Evolutionary conservation across 2,888 invertebrate genomes (phyloP).

Genomic region (Noctua fimbriata): DNA sequence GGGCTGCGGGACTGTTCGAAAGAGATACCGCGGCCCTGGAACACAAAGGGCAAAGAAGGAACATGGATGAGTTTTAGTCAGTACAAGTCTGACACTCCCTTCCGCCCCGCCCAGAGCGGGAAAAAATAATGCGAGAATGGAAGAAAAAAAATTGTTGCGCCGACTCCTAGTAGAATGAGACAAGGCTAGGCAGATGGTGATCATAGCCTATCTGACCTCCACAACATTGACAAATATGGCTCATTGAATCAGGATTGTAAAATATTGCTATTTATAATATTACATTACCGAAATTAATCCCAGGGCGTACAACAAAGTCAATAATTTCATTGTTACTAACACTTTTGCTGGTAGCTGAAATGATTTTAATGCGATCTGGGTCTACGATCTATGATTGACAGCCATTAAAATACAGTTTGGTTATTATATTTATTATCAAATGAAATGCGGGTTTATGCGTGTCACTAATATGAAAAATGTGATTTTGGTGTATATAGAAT

Average conservation of each 20-base stretch:
- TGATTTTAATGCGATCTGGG: slow-evolving; percentile 19
- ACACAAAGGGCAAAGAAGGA: too few species aligned
- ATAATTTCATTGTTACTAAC: slow-evolving; percentile 52
- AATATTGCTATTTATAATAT: background rate
- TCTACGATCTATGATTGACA: slow-evolving; percentile 15
- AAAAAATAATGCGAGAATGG: too few species aligned
- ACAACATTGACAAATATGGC: background rate
- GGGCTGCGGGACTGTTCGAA: too few species aligned
- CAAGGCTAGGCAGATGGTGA: too few species aligned
- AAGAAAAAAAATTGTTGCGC: too few species aligned
- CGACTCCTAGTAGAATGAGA: too few species aligned
- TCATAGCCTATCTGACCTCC: background rate
- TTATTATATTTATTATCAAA: background rate
- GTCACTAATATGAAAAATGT: background rate
- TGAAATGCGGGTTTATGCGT: slow-evolving; percentile 25
- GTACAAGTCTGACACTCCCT: too few species aligned
- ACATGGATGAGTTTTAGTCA: too few species aligned
- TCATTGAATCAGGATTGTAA: background rate
- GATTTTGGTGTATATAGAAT: background rate
- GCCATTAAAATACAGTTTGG: slow-evolving; percentile 39
- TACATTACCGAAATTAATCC: slow-evolving; percentile 46
- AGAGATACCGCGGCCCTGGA: too few species aligned
- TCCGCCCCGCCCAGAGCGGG: too few species aligned
- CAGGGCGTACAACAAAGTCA: slow-evolving; percentile 39
- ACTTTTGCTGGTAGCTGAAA: slow-evolving; percentile 4